Evolutionary conservation across 2,113 vertebrate genomes (phyloP), one percentile per base, ranked within the genome.

Genomic region (Azemiops feae): DNA sequence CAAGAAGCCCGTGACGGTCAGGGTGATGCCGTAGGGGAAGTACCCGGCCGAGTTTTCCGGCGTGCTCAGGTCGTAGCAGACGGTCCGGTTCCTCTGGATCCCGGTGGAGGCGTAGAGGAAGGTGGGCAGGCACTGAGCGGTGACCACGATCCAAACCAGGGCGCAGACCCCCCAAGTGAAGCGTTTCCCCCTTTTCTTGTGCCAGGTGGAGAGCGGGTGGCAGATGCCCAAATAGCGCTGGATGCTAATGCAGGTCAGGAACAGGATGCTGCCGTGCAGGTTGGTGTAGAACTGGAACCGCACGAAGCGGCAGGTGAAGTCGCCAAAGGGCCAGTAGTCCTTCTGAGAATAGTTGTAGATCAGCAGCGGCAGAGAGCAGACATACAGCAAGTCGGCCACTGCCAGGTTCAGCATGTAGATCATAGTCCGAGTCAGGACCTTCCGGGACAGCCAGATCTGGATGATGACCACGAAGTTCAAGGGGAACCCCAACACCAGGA

Each of bases 231-330:
- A 93, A 91, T 99, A 99, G 86, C 99, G 98, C 95, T 99, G 99
- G 94, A 99, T 18, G 11, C 99, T 99, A 98, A 99, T 99, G 97
- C 99, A 99, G 93, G 99, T 99, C 96, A 99, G 99, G 98, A 99
- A 99, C 93, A 99, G 93, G 96, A 99, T 99, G 97, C 99, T 99
- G 94, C 99, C 92, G 0, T 99, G 99, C 1, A 99, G 97, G 96
- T 99, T 99, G 96, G 98, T 98, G 94, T 99, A 99, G 97, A 99
- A 99, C 97, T 99, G 99, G 97, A 99, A 99, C 81, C 99, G 98
- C 30, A 99, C 96, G 0, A 99, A 95, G 54, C 98, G 98, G 96
- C 99, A 99, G 60, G 98, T 93, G 85, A 98, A 96, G 94, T 99
- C 98, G 0, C 99, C 99, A 0, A 99, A 99, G 18, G 99, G 99